Conservation (phyloP, 2,797 vertebrate genomes). For the Champsocephalus esox region DNA sequence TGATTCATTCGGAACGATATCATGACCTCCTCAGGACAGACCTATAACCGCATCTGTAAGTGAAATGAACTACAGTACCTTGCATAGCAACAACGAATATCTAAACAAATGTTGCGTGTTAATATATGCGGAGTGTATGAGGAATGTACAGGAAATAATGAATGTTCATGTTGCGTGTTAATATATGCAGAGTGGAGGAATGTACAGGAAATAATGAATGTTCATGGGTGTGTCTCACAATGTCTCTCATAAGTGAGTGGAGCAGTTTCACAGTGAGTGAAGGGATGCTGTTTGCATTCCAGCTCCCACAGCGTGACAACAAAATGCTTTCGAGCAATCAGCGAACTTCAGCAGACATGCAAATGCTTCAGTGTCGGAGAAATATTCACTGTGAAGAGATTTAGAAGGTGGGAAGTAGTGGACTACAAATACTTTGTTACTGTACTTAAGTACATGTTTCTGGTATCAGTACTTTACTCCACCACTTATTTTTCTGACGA, state of each 20-base stretch:
- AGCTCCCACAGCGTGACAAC: conserved; percentile 30
- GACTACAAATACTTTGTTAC: too few relatives aligned
- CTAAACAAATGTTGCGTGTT: too few relatives aligned
- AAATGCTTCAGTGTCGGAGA: neutral
- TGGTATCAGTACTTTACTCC: too few relatives aligned
- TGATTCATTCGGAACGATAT: too few relatives aligned
- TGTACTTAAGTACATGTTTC: too few relatives aligned
- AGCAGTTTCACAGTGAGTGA: conserved; percentile 49
- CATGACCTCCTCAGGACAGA: neutral
- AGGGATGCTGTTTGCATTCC: conserved; percentile 51
- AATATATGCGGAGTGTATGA: neutral
- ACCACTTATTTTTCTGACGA: too few relatives aligned
- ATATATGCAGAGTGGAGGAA: neutral
- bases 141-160: conserved; percentile 3
- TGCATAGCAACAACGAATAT: too few relatives aligned
- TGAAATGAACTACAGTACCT: too few relatives aligned
- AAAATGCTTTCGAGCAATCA: conserved; percentile 34
- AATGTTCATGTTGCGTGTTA: conserved; percentile 1
- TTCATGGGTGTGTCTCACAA: conserved; percentile 45
- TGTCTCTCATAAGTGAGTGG: conserved; percentile 36
- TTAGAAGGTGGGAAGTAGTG: too few relatives aligned
- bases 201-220: conserved; percentile 8
- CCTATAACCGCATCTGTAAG: too few relatives aligned
- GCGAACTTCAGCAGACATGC: neutral
- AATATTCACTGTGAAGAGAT: neutral